phyloP scores from a whole-genome alignment of 2,797 vertebrate genomes.

The Enteromius thamalakanensis region DNA sequence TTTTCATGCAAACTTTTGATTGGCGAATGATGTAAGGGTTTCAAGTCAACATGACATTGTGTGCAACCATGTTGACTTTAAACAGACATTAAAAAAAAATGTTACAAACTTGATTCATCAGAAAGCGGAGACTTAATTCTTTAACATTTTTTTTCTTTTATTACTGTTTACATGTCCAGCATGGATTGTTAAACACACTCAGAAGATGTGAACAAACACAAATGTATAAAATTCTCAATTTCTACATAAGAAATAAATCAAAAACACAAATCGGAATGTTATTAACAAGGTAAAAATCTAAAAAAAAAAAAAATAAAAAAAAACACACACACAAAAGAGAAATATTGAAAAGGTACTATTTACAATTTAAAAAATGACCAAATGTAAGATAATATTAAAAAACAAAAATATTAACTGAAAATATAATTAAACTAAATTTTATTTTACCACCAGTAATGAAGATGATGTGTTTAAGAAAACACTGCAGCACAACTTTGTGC shows the following conservation, averaged over 20 bases:
- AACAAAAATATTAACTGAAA: constrained; percentile 57
- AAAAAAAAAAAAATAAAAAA: constrained; percentile 39
- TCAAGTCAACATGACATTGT: constrained; percentile 2
- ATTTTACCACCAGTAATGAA: constrained; percentile 57
- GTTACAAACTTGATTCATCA: neutral
- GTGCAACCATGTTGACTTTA: neutral
- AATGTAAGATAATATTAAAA: constrained; percentile 62
- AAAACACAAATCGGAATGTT: constrained; percentile 78
- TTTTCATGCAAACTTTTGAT: constrained; percentile 10
- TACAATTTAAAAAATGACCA: constrained; percentile 63
- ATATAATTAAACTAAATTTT: constrained; percentile 54
- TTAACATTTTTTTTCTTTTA: constrained; percentile 65
- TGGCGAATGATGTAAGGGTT: neutral
- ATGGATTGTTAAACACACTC: constrained; percentile 85
- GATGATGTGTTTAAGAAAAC: constrained; percentile 55
- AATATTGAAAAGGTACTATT: constrained; percentile 59
- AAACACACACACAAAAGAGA: constrained; percentile 23
- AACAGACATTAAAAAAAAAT: neutral
- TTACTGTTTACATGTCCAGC: constrained; percentile 87
- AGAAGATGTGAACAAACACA: constrained; percentile 82
- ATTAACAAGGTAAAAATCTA: constrained; percentile 69
- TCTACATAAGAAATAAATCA: constrained; percentile 70
- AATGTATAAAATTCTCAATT: constrained; percentile 80
- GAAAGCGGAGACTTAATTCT: constrained; percentile 49
- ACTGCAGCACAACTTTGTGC: constrained; percentile 52